These are phyloP conservation scores for Asobara japonica DNA, from an alignment of 1,140 invertebrate species.

Conservation along the genomic window DNA sequence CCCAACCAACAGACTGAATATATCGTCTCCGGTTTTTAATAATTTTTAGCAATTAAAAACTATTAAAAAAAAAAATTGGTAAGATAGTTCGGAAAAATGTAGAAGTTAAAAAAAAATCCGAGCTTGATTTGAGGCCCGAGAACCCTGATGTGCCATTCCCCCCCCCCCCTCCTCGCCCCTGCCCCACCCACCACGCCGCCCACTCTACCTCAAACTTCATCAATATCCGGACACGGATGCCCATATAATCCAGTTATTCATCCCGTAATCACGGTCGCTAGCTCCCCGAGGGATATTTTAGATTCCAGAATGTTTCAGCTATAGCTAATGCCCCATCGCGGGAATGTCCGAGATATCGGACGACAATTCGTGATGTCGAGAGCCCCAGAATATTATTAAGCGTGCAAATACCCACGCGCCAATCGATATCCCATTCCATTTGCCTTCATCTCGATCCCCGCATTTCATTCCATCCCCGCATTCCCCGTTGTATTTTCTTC, in stretches of 20 bases:
- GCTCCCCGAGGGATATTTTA: slow-evolving; percentile 23
- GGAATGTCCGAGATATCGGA: slow-evolving; percentile 18
- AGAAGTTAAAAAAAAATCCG: no score
- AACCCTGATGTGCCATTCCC: no score
- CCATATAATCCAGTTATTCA: background rate
- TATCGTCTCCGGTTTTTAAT: no score
- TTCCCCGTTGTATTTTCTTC: background rate
- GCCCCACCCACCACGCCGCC: no score
- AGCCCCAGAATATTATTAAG: slow-evolving; percentile 7
- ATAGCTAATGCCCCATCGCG: slow-evolving; percentile 17
- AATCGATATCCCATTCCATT: background rate
- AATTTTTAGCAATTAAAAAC: no score
- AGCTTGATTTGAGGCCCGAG: no score
- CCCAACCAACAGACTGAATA: no score
- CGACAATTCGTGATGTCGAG: slow-evolving; percentile 7
- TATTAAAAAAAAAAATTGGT: no score
- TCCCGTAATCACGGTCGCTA: slow-evolving; percentile 2
- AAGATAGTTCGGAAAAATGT: no score
- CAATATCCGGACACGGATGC: background rate
- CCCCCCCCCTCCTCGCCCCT: no score
- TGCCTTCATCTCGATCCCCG: background rate
- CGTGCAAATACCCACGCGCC: background rate
- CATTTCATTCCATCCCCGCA: background rate
- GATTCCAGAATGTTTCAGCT: slow-evolving; percentile 8
- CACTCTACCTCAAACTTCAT: background rate